Evolutionary conservation across 2,113 vertebrate species (phyloP).

Genomic region (Haemorhous mexicanus): DNA sequence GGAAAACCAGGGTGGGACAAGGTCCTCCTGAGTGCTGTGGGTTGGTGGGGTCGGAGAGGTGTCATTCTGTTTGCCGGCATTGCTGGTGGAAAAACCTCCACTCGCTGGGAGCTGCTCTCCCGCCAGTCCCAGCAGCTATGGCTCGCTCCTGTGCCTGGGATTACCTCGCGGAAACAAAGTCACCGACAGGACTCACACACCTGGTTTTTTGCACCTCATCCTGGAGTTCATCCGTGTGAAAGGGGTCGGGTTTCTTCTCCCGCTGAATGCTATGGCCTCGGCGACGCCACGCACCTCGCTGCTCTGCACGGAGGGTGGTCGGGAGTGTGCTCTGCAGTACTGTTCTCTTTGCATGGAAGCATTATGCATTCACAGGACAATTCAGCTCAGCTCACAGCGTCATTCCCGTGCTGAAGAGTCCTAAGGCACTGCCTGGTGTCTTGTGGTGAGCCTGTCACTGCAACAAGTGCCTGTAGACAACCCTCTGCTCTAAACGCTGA

Average conservation of each 20-base stretch:
- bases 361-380: background rate
- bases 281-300: background rate
- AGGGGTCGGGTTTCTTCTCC: background rate
- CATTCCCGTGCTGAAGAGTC: background rate
- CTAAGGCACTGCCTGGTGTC: background rate
- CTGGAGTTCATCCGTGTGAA: background rate
- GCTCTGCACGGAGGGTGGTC: background rate
- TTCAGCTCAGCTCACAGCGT: background rate
- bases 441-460: background rate
- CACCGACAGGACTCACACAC: background rate
- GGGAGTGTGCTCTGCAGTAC: rapidly evolving
- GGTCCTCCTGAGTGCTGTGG: background rate
- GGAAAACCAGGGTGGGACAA: rapidly evolving
- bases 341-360: background rate
- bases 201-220: background rate
- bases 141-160: background rate
- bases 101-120: rapidly evolving
- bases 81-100: rapidly evolving
- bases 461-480: background rate
- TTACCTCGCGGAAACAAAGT: background rate
- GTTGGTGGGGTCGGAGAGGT: rapidly evolving
- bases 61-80: rapidly evolving
- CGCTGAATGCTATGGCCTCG: background rate
- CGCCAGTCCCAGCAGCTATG: rapidly evolving
- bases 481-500: background rate